Percentiles rank a stretch among this genome's conserved stretches.
These are phyloP conservation scores for Jaculus jaculus DNA, from an alignment of 2,113 vertebrate species.

Conservation along the genomic window DNA sequence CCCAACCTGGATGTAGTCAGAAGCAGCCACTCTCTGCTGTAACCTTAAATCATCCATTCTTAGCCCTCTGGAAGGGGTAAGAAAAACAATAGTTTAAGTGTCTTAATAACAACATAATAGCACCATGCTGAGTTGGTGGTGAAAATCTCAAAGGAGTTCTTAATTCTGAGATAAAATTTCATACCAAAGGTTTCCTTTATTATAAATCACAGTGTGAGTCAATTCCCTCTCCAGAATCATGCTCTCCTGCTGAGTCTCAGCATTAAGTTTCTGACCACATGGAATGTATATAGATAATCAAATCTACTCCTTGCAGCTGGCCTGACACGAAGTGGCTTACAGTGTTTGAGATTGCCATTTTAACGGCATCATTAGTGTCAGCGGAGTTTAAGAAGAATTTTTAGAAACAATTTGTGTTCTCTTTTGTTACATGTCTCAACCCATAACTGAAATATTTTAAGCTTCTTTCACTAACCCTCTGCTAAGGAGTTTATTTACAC, in stretches of 20 bases:
- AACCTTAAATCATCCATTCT: conserved; percentile 61
- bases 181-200: conserved; percentile 56
- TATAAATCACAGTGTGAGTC: conserved; percentile 49
- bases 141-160: conserved; percentile 63
- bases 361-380: conserved; percentile 39
- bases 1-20: not conserved
- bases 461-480: not conserved
- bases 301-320: conserved; percentile 2
- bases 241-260: conserved; percentile 1
- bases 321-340: not conserved
- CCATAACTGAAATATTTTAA: conserved; percentile 42
- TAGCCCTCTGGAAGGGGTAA: not conserved
- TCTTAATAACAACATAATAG: conserved; percentile 70
- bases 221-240: not conserved
- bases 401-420: not conserved
- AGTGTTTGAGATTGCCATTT: conserved; percentile 46
- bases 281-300: conserved; percentile 13
- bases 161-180: conserved; percentile 66
- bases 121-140: conserved; percentile 47
- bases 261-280: conserved; percentile 52
- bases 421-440: not conserved
- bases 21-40: not conserved
- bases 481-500: not conserved
- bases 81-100: conserved; percentile 71
- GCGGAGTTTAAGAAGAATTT: not conserved